These are phyloP conservation scores for Eurytoma californica DNA, from an alignment of 2,888 invertebrate species.

Conservation along the genomic window DNA sequence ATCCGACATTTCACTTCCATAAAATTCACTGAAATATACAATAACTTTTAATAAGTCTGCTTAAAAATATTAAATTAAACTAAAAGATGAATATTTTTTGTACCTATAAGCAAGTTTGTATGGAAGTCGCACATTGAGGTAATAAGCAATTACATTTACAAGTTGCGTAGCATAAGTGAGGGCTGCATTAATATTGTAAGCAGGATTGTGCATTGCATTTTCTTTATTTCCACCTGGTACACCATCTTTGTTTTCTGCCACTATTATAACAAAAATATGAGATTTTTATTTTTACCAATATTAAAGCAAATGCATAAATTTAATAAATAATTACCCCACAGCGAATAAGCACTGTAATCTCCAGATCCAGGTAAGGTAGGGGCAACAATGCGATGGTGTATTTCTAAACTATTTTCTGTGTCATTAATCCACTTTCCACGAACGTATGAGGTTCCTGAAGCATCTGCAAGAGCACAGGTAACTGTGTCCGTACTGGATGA, in stretches of 20 bases:
- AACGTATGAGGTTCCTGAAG: constrained; percentile 87
- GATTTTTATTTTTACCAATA: not conserved
- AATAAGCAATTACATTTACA: constrained; percentile 87
- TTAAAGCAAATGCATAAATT: constrained; percentile 29
- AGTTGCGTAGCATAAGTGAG: constrained; percentile 92
- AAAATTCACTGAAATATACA: constrained; percentile 84
- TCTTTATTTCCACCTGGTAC: constrained; percentile 76
- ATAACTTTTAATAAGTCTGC: constrained; percentile 52
- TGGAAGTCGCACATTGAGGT: constrained; percentile 88
- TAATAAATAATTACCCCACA: constrained; percentile 81
- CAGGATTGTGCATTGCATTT: constrained; percentile 81
- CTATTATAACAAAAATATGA: constrained; percentile 65
- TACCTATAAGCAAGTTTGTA: constrained; percentile 83
- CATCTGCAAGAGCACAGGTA: constrained; percentile 80
- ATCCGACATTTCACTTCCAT: constrained; percentile 82
- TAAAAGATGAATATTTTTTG: constrained; percentile 23
- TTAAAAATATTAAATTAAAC: constrained; percentile 2
- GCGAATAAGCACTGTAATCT: constrained; percentile 86
- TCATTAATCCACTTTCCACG: constrained; percentile 86
- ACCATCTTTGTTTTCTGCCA: constrained; percentile 78
- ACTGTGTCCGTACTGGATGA: constrained; percentile 69
- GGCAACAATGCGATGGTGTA: constrained; percentile 87
- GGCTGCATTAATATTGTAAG: constrained; percentile 86
- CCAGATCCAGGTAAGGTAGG: constrained; percentile 90
- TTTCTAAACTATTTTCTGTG: constrained; percentile 82